phyloP scores from a whole-genome alignment of 2,888 invertebrate species.

The Drosophila longiperda region DNA sequence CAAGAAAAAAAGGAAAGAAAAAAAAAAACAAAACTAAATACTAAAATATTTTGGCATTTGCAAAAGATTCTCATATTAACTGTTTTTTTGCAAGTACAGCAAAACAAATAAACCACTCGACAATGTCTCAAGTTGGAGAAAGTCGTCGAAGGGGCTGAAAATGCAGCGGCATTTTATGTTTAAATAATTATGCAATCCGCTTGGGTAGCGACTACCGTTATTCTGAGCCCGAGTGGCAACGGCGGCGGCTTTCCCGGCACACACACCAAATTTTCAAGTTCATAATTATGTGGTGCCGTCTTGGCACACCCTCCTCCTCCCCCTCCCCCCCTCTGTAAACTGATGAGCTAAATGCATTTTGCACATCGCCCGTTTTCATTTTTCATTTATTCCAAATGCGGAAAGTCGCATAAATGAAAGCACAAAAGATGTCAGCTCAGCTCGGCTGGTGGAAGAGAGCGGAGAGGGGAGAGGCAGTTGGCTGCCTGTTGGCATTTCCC shows the following conservation, averaged over 20 bases:
- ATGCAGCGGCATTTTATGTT: slow-evolving; percentile 56
- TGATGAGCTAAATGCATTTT: slow-evolving; percentile 55
- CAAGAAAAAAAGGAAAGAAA: neutral
- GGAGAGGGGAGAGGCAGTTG: neutral
- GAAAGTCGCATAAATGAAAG: slow-evolving; percentile 48
- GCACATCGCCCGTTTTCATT: slow-evolving; percentile 47
- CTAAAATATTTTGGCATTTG: neutral
- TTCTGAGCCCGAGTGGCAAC: slow-evolving; percentile 42
- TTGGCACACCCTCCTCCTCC: neutral
- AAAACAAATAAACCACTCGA: slow-evolving; percentile 56
- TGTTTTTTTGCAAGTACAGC: slow-evolving; percentile 15
- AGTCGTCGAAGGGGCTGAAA: slow-evolving; percentile 47
- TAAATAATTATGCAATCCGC: slow-evolving; percentile 73
- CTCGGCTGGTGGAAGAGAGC: too few relatives aligned
- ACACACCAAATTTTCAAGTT: slow-evolving; percentile 72
- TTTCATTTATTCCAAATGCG: slow-evolving; percentile 75
- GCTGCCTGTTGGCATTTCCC: slow-evolving; percentile 73
- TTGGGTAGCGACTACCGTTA: slow-evolving; percentile 31
- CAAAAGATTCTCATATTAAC: slow-evolving; percentile 4
- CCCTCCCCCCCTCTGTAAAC: neutral
- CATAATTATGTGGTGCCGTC: slow-evolving; percentile 73
- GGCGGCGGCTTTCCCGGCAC: slow-evolving; percentile 24
- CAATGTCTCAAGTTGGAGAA: slow-evolving; percentile 73
- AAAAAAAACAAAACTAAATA: slow-evolving; percentile 27
- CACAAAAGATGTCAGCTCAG: slow-evolving; percentile 58